A percentile compares a stretch with the other conserved stretches of the same genome.
These are phyloP conservation scores for Ladona fulva DNA, from an alignment of 1,140 invertebrate genomes.

Conservation along the genomic window DNA sequence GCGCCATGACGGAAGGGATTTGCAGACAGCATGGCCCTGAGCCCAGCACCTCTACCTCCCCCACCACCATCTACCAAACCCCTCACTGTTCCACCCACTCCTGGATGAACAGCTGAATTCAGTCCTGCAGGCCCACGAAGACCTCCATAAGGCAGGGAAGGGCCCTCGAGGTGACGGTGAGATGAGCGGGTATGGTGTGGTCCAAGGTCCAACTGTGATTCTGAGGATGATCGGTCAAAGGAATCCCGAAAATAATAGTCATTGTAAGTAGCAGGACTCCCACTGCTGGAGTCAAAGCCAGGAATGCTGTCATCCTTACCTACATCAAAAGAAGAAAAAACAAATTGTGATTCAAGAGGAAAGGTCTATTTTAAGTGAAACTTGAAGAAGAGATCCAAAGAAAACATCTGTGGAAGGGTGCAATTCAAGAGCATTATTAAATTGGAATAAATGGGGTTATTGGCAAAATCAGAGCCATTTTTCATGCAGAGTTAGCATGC, in stretches of 20 bases:
- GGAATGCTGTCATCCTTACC: conserved; percentile 15
- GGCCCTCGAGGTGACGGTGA: conserved; percentile 4
- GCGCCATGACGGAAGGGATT: neutral
- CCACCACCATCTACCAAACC: neutral
- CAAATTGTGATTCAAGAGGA: too few species aligned
- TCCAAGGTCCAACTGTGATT: conserved; percentile 49
- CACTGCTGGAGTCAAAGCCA: conserved; percentile 27
- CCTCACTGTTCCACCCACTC: neutral
- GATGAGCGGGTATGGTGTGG: conserved; percentile 1
- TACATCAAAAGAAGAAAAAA: neutral
- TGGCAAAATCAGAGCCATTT: too few species aligned
- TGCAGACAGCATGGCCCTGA: neutral
- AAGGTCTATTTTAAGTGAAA: too few species aligned
- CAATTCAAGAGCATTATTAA: too few species aligned
- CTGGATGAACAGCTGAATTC: conserved; percentile 26
- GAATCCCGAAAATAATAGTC: conserved; percentile 66
- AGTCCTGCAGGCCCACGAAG: conserved; percentile 20
- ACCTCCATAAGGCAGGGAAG: neutral
- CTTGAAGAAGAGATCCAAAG: too few species aligned
- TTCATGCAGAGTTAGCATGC: too few species aligned
- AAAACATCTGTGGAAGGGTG: too few species aligned
- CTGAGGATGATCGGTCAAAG: conserved; percentile 54
- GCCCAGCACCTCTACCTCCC: neutral
- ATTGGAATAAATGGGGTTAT: too few species aligned
- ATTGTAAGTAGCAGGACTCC: conserved; percentile 35